phyloP scores from a whole-genome alignment of 2,888 invertebrate species.

The Eledona agricola region DNA sequence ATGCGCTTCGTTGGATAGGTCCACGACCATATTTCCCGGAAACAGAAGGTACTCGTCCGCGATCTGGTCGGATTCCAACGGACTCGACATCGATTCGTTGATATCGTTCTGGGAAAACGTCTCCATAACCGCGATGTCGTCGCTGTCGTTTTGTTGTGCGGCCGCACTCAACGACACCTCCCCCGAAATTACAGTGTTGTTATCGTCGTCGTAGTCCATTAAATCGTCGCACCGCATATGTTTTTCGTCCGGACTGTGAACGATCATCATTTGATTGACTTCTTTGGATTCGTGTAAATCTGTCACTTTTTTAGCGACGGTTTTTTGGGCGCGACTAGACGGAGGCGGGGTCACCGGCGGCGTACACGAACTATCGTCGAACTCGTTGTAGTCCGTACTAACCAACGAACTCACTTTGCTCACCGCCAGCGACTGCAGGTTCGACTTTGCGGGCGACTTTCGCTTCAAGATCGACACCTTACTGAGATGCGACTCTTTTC shows the following conservation, averaged over 20 bases:
- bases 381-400: conserved; percentile 69
- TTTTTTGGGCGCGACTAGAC: conserved; percentile 44
- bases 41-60: conserved; percentile 72
- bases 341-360: conserved; percentile 67
- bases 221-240: conserved; percentile 64
- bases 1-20: conserved; percentile 67
- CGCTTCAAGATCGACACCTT: conserved; percentile 71
- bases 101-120: conserved; percentile 66
- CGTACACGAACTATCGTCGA: conserved; percentile 67
- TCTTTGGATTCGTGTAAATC: conserved; percentile 50
- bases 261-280: conserved; percentile 44
- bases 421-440: conserved; percentile 58
- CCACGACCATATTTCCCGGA: conserved; percentile 69
- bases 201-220: conserved; percentile 69
- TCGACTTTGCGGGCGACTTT: conserved; percentile 60
- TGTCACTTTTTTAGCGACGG: conserved; percentile 48
- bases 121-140: conserved; percentile 68
- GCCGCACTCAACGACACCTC: conserved; percentile 69
- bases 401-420: conserved; percentile 64
- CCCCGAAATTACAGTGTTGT: conserved; percentile 67
- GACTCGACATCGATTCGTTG: conserved; percentile 69
- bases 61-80: conserved; percentile 67
- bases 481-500: conserved; percentile 63
- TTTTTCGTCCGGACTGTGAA: conserved; percentile 59
- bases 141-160: conserved; percentile 68